A percentile compares a stretch with the other conserved stretches of the same genome.
Conservation (phyloP, 2,888 invertebrate species). For the Catocala sponsa region DNA sequence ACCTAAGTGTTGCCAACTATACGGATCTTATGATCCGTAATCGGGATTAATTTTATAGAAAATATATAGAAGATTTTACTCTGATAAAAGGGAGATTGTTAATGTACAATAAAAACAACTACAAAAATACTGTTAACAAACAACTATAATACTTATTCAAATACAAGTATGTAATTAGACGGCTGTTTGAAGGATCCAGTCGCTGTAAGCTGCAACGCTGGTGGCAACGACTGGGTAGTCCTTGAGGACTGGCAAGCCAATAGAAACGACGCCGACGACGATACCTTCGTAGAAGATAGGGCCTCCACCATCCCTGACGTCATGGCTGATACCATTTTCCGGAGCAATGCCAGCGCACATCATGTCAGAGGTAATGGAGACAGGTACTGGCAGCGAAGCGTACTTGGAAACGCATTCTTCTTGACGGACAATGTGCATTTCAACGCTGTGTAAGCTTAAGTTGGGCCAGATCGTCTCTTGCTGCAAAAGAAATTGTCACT, state of each 20-base stretch:
- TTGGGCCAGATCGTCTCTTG: no score
- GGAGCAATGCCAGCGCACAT: slow-evolving; percentile 60
- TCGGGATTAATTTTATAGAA: no score
- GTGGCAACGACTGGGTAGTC: slow-evolving; percentile 25
- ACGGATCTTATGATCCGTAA: no score
- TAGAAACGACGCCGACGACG: slow-evolving; percentile 60
- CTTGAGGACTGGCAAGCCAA: slow-evolving; percentile 19
- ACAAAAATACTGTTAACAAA: not conserved
- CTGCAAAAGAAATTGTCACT: no score
- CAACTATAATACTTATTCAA: no score
- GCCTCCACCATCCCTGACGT: slow-evolving; percentile 73
- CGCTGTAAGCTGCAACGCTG: slow-evolving; percentile 18
- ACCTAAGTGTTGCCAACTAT: no score
- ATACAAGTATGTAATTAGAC: slow-evolving; percentile 4
- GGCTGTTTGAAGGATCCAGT: slow-evolving; percentile 30
- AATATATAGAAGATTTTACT: no score
- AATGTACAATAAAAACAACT: not conserved
- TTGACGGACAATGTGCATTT: no score
- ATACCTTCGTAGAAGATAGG: slow-evolving; percentile 68
- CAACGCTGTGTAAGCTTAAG: no score
- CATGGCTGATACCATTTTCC: slow-evolving; percentile 48
- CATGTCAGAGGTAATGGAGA: slow-evolving; percentile 57
- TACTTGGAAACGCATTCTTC: no score
- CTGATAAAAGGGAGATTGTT: no score
- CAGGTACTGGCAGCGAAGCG: no score